Conservation (phyloP, 2,888 invertebrate genomes). For the Hermaeophaga mercurialis region DNA sequence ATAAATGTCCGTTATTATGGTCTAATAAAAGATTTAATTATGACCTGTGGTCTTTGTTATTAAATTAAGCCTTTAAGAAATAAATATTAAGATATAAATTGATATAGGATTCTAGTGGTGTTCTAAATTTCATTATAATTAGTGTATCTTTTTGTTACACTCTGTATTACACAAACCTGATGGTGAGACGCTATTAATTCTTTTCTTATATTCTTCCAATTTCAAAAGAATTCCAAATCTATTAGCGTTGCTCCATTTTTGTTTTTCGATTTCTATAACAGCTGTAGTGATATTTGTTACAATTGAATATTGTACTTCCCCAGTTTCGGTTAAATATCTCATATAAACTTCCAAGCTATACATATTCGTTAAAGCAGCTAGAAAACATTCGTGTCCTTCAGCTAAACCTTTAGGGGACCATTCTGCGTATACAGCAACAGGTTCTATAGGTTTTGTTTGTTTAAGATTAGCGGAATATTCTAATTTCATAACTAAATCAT, state of each 20-base stretch:
- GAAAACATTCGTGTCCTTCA: constrained; percentile 41
- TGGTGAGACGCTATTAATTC: constrained; percentile 44
- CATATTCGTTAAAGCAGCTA: constrained; percentile 48
- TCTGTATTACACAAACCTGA: constrained; percentile 38
- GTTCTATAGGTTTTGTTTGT: constrained; percentile 34
- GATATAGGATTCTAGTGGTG: too few relatives aligned
- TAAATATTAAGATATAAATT: too few relatives aligned
- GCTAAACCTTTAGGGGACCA: constrained; percentile 51
- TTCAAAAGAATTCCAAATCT: constrained; percentile 34
- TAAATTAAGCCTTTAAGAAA: too few relatives aligned
- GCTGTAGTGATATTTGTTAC: constrained; percentile 47
- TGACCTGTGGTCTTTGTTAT: too few relatives aligned
- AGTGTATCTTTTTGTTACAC: too few relatives aligned
- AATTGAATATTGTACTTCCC: constrained; percentile 41
- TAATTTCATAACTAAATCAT: constrained; percentile 44
- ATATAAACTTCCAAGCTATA: constrained; percentile 49
- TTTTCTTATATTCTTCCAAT: constrained; percentile 45
- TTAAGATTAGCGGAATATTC: constrained; percentile 46
- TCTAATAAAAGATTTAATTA: too few relatives aligned
- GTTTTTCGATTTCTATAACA: constrained; percentile 41
- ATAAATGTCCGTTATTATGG: too few relatives aligned
- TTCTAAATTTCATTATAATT: too few relatives aligned
- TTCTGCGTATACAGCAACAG: constrained; percentile 41
- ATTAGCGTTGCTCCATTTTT: constrained; percentile 40
- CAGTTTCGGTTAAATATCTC: constrained; percentile 42